A percentile compares a stretch with the other conserved stretches of the same genome.
Conservation (phyloP, 1,140 invertebrate genomes). For the Hyposmocoma kahamanoa region DNA sequence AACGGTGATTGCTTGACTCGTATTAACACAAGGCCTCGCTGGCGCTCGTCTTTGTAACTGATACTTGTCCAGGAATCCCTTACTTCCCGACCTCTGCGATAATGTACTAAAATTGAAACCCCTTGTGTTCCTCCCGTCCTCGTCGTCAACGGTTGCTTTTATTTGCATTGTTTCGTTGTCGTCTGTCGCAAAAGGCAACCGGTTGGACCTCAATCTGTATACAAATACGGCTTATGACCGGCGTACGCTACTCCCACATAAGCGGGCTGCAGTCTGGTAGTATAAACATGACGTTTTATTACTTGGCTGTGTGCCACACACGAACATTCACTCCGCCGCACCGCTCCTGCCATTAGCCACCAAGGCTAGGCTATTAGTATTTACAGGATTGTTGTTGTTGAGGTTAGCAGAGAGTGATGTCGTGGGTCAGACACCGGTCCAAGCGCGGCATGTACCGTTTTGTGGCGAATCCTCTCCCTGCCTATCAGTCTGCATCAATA, state of each 20-base stretch:
- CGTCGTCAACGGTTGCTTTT: constrained; percentile 6
- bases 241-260: constrained; percentile 26
- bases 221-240: constrained; percentile 14
- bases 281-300: constrained; percentile 71
- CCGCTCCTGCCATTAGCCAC: no score
- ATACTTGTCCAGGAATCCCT: no score
- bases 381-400: constrained; percentile 49
- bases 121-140: constrained; percentile 8
- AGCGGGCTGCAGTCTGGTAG: constrained; percentile 45
- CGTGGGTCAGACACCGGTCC: constrained; percentile 21
- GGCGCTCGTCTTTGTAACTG: no score
- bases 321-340: constrained; percentile 46
- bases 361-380: constrained; percentile 44
- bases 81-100: no score
- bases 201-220: constrained; percentile 14
- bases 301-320: constrained; percentile 66
- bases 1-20: no score
- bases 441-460: constrained; percentile 3
- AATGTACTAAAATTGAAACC: constrained; percentile 40
- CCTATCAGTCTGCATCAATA: background rate
- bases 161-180: constrained; percentile 16
- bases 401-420: constrained; percentile 25
- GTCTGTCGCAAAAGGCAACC: constrained; percentile 20
- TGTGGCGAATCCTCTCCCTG: background rate
- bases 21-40: no score